Base-by-base conservation (phyloP, 2,797 vertebrate genomes). In the Eurystomus glaucurus region DNA sequence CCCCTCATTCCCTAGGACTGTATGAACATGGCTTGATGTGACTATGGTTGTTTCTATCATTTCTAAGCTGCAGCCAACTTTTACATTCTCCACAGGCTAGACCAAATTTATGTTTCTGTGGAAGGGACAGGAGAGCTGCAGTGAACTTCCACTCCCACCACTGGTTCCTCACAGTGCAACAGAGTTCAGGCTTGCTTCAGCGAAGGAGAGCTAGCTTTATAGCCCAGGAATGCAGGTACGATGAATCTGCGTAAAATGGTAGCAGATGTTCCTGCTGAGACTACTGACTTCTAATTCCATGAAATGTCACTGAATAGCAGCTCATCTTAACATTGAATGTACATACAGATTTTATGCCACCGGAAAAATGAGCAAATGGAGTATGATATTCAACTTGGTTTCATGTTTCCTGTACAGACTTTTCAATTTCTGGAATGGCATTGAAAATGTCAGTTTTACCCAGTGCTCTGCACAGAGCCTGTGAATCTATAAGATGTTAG, bases 31-130 rank as follows among this genome's bases (percentile, higher is more conserved):
- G 18, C 37, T 95, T 0, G 0, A 37, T 60, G 43, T 80, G 78
- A 70, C 62, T 50, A 1, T 51, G 29, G 29, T 58, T 79, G 55
- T 83, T 93, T 64, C 60, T 52, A 1, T 58, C 2, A 55, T 77
- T 96, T 78, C 64, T 81, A 81, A 81, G 65, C 74, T 87, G 74
- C 52, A 95, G 55, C 43, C n/a, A 66, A 19, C 43, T 94, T 84
- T 10, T 46, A 37, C 46, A 45, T 93, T 94, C 76, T 80, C 50
- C 31, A 80, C 68, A 74, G 41, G 39, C 41, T 74, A 80, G 76
- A 80, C n/a, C 48, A 66, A 80, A 91, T 93, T 82, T 91, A 65
- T 82, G 25, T 70, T 90, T 51, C 51, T 61, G 57, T 85, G 72
- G 60, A 95, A 94, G 26, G 52, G 22, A 54, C 83, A 43, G 79